A percentile compares a stretch with the other conserved stretches of the same genome.
Evolutionary conservation across 1,140 invertebrate species (phyloP).

Genomic region (Bombus fervidus): DNA sequence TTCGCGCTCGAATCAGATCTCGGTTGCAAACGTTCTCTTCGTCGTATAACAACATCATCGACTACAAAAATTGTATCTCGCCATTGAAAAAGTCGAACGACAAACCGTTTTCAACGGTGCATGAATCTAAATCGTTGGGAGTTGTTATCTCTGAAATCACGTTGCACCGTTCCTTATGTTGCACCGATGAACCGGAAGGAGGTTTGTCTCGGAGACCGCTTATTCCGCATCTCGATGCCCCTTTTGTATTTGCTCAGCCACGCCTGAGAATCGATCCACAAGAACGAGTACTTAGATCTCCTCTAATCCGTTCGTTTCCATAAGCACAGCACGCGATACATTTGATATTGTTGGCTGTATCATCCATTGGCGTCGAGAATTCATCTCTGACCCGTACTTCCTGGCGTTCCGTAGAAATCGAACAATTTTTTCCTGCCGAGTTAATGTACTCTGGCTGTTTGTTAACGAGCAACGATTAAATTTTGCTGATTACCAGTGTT

Average conservation of each 20-base stretch:
- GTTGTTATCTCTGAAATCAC: slow-evolving; percentile 30
- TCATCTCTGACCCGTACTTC: neutral
- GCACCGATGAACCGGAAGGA: slow-evolving; percentile 54
- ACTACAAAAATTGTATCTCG: neutral
- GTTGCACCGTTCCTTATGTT: slow-evolving; percentile 35
- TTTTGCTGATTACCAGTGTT: neutral
- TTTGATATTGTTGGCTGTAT: slow-evolving; percentile 43
- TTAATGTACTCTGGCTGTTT: neutral
- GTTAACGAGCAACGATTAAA: neutral
- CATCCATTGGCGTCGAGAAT: slow-evolving; percentile 59
- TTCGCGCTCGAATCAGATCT: no score
- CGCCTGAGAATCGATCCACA: slow-evolving; percentile 60
- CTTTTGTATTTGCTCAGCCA: slow-evolving; percentile 70
- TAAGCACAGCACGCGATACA: slow-evolving; percentile 55
- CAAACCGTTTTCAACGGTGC: slow-evolving; percentile 20
- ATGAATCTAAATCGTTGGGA: slow-evolving; percentile 26
- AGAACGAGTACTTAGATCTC: slow-evolving; percentile 32
- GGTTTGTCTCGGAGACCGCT: slow-evolving; percentile 45
- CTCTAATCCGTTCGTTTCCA: slow-evolving; percentile 63
- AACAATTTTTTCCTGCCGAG: neutral
- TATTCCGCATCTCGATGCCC: slow-evolving; percentile 55
- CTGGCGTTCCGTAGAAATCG: neutral
- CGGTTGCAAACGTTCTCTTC: no score
- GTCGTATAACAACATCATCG: no score
- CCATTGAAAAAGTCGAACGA: neutral